phyloP scores from a whole-genome alignment of 2,888 invertebrate species.

The Heteropelma amictum region DNA sequence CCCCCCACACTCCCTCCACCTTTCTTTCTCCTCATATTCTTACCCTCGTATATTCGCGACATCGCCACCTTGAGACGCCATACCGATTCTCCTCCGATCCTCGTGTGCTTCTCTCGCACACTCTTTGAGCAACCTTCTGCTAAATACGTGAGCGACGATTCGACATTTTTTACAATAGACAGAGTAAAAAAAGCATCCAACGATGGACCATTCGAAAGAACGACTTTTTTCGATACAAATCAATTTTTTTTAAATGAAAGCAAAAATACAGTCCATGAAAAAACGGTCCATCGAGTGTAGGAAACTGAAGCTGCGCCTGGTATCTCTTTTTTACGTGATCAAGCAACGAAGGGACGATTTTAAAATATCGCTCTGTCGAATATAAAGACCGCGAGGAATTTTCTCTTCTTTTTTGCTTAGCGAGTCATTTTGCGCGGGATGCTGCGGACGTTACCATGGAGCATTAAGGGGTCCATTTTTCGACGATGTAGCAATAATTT shows the following conservation, averaged over 20 bases:
- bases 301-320: no score
- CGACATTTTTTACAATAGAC: no score
- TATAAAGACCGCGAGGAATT: slow-evolving; percentile 13
- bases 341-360: background rate
- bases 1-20: slow-evolving; percentile 31
- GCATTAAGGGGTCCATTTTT: slow-evolving; percentile 64
- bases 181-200: no score
- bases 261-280: background rate
- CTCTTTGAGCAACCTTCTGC: no score
- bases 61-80: slow-evolving; percentile 71
- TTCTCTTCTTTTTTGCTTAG: slow-evolving; percentile 36
- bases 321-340: background rate
- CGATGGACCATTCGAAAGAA: background rate
- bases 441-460: slow-evolving; percentile 53
- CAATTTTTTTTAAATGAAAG: no score
- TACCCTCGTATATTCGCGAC: slow-evolving; percentile 71
- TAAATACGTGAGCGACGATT: slow-evolving; percentile 34
- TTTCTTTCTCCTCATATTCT: slow-evolving; percentile 7
- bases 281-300: no score
- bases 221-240: background rate
- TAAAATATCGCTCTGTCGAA: slow-evolving; percentile 33
- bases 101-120: background rate
- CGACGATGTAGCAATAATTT: slow-evolving; percentile 66
- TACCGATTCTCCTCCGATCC: slow-evolving; percentile 33
- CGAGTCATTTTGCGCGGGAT: slow-evolving; percentile 33